Evolutionary conservation across 1,140 invertebrate genomes (phyloP), one percentile per base, ranked within the genome.

Genomic region (Batillaria attramentaria): DNA sequence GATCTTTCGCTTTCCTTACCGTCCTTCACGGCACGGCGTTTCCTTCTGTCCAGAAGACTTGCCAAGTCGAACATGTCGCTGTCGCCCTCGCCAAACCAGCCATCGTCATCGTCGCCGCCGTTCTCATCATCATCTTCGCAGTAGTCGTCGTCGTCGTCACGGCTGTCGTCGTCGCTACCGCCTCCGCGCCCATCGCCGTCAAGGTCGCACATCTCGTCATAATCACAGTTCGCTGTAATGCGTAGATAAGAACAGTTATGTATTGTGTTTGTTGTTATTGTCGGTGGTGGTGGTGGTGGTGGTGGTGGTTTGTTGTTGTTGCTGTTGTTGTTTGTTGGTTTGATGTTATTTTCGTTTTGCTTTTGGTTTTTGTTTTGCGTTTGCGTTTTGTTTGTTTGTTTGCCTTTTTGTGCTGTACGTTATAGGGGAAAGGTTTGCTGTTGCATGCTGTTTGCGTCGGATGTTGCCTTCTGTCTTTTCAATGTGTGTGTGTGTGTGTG

Each of bases 141-240:
- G 50, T n/a, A 16, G 50, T 13, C 50, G n/a, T 72, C 31, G 66
- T 79, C 39, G 50, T 70, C 31, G 66, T 79, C 39, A 28, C 73
- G 1, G 72, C 72, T 57, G 31, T 41, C 39, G 68, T 54, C 4
- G 46, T 79, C 69, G 54, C 43, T 8, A 43, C 73, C 37, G 68
- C 77, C 10, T 31, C 73, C 1, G 31, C 3, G n/a, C 28, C 77
- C 18, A 10, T 79, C 4, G 65, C 73, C n/a, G n/a, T n/a, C n/a
- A n/a, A n/a, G 13, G 28, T 79, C n/a, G 68, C 10, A 2, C 46
- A 79, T 5, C 2, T 79, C n/a, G 77, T 68, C n/a, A 68, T 66
- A 13, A 42, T 77, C 10, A n/a, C 68, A 2, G 42, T 77, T 1
- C 57, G 33, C 10, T 24, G 28, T 6, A 31, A 66, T 43, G 62